A percentile compares a stretch with the other conserved stretches of the same genome.
These are phyloP conservation scores for Dinoponera quadriceps DNA, from an alignment of 1,140 invertebrate species.

Conservation along the genomic window DNA sequence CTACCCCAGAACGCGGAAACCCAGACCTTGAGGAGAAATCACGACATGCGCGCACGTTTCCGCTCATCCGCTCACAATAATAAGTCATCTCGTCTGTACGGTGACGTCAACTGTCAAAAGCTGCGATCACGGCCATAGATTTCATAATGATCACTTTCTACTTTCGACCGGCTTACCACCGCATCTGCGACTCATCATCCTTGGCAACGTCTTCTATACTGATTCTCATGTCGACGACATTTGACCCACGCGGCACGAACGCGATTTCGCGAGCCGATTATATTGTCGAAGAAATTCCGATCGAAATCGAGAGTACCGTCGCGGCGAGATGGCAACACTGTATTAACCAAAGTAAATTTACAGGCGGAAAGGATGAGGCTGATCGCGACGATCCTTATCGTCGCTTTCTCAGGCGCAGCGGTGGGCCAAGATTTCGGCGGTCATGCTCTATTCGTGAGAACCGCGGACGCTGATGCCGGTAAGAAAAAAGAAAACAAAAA, in stretches of 20 bases:
- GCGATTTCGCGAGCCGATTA: conserved; percentile 29
- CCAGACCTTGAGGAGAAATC: conserved; percentile 65
- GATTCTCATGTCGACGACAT: conserved; percentile 11
- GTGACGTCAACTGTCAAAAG: conserved; percentile 63
- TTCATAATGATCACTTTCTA: conserved; percentile 81
- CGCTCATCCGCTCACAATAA: conserved; percentile 51
- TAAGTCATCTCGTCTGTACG: conserved; percentile 72
- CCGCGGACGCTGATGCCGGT: conserved; percentile 69
- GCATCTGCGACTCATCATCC: conserved; percentile 29
- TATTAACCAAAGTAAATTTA: conserved; percentile 19
- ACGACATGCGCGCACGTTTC: neutral
- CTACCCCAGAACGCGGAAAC: conserved; percentile 30
- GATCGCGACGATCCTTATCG: conserved; percentile 73
- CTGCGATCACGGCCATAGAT: conserved; percentile 74
- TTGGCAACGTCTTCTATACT: neutral
- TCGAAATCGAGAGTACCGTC: conserved; percentile 20
- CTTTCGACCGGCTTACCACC: conserved; percentile 52
- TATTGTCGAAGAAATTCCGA: neutral
- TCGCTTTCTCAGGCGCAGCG: conserved; percentile 73
- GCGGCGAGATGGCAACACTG: neutral
- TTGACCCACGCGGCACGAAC: conserved; percentile 20
- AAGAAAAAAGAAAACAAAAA: conserved; percentile 56
- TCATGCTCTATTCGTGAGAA: conserved; percentile 70
- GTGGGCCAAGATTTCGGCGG: conserved; percentile 72
- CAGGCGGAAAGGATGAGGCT: conserved; percentile 75